These are phyloP conservation scores for Gobionotothen gibberifrons DNA, from an alignment of 2,797 vertebrate species.

Conservation along the genomic window DNA sequence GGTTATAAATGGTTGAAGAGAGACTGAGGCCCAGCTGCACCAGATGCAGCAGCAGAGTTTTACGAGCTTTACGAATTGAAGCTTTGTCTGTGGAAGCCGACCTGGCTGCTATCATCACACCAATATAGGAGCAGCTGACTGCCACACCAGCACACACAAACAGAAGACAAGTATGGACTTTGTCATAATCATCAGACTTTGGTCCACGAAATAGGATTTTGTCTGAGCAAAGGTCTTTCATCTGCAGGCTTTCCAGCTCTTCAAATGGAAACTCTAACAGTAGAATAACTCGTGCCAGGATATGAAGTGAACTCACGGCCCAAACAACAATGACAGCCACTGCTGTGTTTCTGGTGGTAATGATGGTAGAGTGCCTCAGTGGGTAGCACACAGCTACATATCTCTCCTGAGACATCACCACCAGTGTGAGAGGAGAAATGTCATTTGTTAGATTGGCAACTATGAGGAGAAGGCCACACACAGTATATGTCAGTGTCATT, in stretches of 20 bases:
- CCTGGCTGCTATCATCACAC: constrained; percentile 56
- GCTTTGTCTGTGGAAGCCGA: constrained; percentile 54
- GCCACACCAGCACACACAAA: constrained; percentile 35
- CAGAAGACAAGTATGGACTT: constrained; percentile 20
- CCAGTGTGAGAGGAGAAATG: constrained; percentile 71
- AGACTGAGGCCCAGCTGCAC: constrained; percentile 60
- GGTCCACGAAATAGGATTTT: constrained; percentile 6
- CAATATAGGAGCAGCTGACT: constrained; percentile 41
- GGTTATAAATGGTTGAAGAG: constrained; percentile 7
- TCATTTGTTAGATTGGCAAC: constrained; percentile 6
- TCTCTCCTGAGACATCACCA: constrained; percentile 80
- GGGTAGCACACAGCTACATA: constrained; percentile 78
- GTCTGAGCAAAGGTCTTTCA: too few species aligned
- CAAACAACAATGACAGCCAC: too few species aligned
- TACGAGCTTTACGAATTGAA: constrained; percentile 38
- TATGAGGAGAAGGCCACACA: constrained; percentile 54
- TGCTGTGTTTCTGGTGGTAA: constrained; percentile 63
- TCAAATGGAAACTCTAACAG: constrained; percentile 20
- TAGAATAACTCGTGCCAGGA: constrained; percentile 23
- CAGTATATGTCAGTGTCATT: constrained; percentile 32
- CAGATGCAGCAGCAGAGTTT: constrained; percentile 63
- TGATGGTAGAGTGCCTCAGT: constrained; percentile 66
- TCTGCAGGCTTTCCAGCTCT: constrained; percentile 14
- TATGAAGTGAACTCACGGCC: constrained; percentile 4
- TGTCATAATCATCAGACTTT: not conserved